Base-by-base conservation (phyloP, 64 coral and sea anemone species). In the Astreopora myriophthalma region DNA sequence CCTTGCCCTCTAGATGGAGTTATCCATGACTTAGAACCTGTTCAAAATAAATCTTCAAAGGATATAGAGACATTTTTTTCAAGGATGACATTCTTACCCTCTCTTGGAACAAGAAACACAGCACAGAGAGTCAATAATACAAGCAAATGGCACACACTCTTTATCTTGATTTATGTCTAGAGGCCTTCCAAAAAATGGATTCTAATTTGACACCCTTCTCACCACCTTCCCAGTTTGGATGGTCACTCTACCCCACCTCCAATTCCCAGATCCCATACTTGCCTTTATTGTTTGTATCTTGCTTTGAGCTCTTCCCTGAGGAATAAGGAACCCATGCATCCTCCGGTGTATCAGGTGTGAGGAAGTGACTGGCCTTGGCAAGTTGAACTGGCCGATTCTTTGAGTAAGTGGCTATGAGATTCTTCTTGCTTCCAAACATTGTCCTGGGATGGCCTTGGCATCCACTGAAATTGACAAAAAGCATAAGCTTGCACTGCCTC, bases 281-380 rank as follows among this genome's bases (percentile, higher is more conserved):
- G 34, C 79, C 32, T 83, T 83, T 83, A 2, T 12, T 38, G 9
- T 25, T 11, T 25, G 7, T 65, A 0, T 3, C 79, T 83, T 64
- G 33, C 20, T 65, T 65, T 9, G 5, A 83, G 48, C 0, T 34
- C 7, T 24, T 64, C 3, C 38, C 79, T 25, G 37, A 38, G 32
- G 52, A 83, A 22, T 19, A 64, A 37, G 79, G 57, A 25, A 64
- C 38, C 79, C 79, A 83, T 37, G 34, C 20, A 20, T 83, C 79
- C 11, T 92, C 48, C 16, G 52, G 81, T 20, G 90, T 92, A 68
- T 92, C 90, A 37, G 90, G 90, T 42, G 80, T 92, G 13, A 71
- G 90, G 40, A 92, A 92, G 73, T 86, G 90, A 6, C 48, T n/a
- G 30, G 62, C 75, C 55, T 85, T 86, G 2, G 71, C 12, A 31